phyloP scores from a whole-genome alignment of 2,888 invertebrate genomes.

The Orthosia incerta region DNA sequence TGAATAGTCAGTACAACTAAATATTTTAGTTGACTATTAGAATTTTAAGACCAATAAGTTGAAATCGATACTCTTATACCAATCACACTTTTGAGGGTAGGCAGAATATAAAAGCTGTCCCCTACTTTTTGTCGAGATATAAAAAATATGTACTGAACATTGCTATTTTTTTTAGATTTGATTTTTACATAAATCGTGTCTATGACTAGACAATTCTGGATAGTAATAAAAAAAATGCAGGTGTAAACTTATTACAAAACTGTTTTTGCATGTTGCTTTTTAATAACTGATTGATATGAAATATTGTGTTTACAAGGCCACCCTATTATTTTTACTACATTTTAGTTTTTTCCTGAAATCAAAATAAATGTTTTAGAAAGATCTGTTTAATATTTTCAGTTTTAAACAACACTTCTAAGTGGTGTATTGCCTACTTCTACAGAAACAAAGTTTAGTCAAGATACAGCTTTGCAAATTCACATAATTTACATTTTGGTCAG shows the following conservation, averaged over 20 bases:
- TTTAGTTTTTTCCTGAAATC: too few species aligned
- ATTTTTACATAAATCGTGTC: not conserved
- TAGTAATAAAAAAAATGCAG: not conserved
- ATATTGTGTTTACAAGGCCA: not conserved
- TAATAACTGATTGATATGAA: not conserved
- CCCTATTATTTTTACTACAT: too few species aligned
- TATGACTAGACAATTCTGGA: not conserved
- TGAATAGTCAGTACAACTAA: conserved; percentile 43
- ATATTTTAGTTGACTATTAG: conserved; percentile 11
- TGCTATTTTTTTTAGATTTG: not conserved
- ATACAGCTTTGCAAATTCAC: too few species aligned
- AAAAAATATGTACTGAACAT: not conserved
- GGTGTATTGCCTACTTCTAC: too few species aligned
- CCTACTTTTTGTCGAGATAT: not conserved
- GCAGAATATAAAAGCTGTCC: not conserved
- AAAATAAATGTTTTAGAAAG: too few species aligned
- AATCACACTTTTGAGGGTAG: conserved; percentile 35
- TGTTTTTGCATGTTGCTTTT: too few species aligned
- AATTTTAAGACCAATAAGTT: conserved; percentile 27
- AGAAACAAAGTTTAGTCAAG: too few species aligned
- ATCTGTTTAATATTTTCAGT: not conserved
- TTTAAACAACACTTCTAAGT: not conserved
- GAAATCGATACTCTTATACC: conserved; percentile 16
- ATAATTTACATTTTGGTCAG: too few species aligned
- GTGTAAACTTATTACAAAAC: too few species aligned